Base-by-base conservation (phyloP, 2,888 invertebrate genomes). In the Lasius fuliginosus region DNA sequence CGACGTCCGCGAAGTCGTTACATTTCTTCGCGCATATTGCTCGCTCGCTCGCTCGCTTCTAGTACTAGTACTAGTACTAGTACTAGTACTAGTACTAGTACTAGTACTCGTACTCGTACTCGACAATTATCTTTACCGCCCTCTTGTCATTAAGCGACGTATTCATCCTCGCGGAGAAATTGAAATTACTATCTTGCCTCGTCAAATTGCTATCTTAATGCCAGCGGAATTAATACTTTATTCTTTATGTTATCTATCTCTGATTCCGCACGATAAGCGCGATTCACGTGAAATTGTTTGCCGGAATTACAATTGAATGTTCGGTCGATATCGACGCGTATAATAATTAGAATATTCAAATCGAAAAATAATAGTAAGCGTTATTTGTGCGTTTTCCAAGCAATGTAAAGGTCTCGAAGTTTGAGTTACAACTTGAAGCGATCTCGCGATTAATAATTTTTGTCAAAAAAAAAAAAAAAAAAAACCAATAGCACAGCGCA, bases 371-470 rank as follows among this genome's bases (percentile, higher is more conserved):
- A 36, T 60, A 60, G 33, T 3, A 12, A 33, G 12, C 56, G n/a
- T 9, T 18, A 53, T 18, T 23, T 15, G 11, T 18, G n/a, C 33
- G 40, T 42, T 71, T 60, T 12, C 18, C 58, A 73, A 60, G 36
- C 58, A 23, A 23, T 23, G 33, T 23, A 79, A 71, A 79, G 58
- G 23, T 69, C 42, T 33, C 18, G 18, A 15, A 18, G 58, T 71
- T 42, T 49, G 46, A 79, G 4, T 71, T 71, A 69, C 58, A 42
- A 23, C 30, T 69, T 27, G 30, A 30, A 23, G 58, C 49, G 42
- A 27, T 73, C 60, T 60, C 46, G 23, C 79, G 73, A 71, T 73
- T 60, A 36, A 58, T 60, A 33, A 71, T 58, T 73, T 46, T 65
- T 71, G 40, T 36, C 46, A 67, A 30, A 49, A 42, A 36, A 36